A percentile compares a stretch with the other conserved stretches of the same genome.
These are phyloP conservation scores for Agraylea sexmaculata DNA, from an alignment of 1,140 invertebrate species.

Conservation along the genomic window DNA sequence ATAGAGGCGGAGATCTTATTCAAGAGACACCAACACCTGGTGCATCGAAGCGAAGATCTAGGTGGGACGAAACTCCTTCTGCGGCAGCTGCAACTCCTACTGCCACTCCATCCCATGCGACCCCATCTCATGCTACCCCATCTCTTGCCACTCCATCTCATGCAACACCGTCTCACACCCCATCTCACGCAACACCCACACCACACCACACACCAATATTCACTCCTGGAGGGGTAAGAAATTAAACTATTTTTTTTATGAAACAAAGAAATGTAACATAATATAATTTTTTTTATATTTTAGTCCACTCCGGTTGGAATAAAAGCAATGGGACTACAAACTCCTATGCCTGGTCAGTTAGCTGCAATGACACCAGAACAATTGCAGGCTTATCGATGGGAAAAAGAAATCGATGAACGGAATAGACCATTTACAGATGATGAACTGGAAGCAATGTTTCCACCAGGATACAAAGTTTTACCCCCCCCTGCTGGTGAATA, in stretches of 20 bases:
- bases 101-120: slow-evolving; percentile 60
- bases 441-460: slow-evolving; percentile 94
- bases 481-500: slow-evolving; percentile 86
- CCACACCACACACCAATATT: slow-evolving; percentile 41
- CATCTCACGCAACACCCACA: slow-evolving; percentile 28
- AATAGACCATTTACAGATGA: slow-evolving; percentile 94
- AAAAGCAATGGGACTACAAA: slow-evolving; percentile 96
- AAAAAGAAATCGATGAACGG: slow-evolving; percentile 95
- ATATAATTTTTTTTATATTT: slow-evolving; percentile 12
- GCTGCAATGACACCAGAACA: slow-evolving; percentile 99
- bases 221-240: slow-evolving; percentile 56
- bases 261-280: not conserved
- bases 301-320: slow-evolving; percentile 81
- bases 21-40: slow-evolving; percentile 87
- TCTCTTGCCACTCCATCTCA: slow-evolving; percentile 46
- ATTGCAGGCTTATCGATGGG: slow-evolving; percentile 96
- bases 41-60: slow-evolving; percentile 79
- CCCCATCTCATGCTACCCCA: slow-evolving; percentile 54
- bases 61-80: slow-evolving; percentile 97
- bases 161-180: slow-evolving; percentile 45
- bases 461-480: slow-evolving; percentile 94
- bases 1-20: slow-evolving; percentile 72
- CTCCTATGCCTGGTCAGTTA: slow-evolving; percentile 89
- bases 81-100: slow-evolving; percentile 53
- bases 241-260: not conserved